phyloP scores from a whole-genome alignment of 1,140 invertebrate species.

The Saccostrea cuccullata region DNA sequence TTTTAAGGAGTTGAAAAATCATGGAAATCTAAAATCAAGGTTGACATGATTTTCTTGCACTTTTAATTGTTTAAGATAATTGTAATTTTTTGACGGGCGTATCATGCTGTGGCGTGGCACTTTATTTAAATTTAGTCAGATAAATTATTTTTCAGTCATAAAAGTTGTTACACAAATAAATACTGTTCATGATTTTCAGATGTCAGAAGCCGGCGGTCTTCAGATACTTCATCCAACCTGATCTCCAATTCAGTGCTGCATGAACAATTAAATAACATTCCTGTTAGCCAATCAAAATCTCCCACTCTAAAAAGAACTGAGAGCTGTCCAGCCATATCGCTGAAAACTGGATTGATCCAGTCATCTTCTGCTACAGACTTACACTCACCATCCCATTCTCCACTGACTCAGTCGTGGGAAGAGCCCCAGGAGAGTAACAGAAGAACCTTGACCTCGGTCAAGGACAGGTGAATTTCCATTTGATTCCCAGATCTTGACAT shows the following conservation, averaged over 20 bases:
- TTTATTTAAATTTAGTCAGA: neutral
- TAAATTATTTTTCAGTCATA: neutral
- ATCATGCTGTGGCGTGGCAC: too few species aligned
- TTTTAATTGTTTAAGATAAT: too few species aligned
- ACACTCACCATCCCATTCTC: constrained; percentile 33
- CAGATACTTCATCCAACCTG: neutral
- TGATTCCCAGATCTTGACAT: too few species aligned
- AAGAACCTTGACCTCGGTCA: constrained; percentile 44
- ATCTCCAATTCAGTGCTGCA: neutral
- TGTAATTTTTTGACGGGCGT: too few species aligned
- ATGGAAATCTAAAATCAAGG: too few species aligned
- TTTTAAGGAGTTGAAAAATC: too few species aligned
- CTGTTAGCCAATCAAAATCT: constrained; percentile 8
- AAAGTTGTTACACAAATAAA: neutral
- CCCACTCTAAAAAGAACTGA: constrained; percentile 8
- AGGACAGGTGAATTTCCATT: constrained; percentile 32
- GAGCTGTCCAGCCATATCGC: neutral
- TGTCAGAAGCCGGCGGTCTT: neutral
- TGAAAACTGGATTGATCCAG: constrained; percentile 1
- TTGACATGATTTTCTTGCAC: too few species aligned
- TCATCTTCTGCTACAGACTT: neutral
- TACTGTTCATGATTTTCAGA: neutral
- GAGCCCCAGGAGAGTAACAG: constrained; percentile 28
- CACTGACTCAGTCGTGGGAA: constrained; percentile 41
- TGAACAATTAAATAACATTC: constrained; percentile 3